Conservation (phyloP, 2,113 vertebrate genomes). For the Orthochromis malagaraziensis region DNA sequence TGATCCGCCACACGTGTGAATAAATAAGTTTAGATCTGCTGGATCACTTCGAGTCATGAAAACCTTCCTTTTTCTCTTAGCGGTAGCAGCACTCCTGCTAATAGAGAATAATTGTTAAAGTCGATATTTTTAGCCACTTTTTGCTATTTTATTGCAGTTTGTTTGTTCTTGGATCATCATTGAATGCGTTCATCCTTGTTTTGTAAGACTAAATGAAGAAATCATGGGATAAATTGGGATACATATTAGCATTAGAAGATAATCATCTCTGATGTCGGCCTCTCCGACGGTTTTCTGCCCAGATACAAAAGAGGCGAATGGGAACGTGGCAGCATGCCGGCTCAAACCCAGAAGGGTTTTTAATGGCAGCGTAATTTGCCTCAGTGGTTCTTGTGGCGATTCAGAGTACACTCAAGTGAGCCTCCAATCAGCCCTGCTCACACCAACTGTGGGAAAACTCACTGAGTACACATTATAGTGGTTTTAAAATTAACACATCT, state of each 20-base stretch:
- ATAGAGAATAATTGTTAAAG: not conserved
- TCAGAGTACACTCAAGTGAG: not conserved
- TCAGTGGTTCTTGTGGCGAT: not conserved
- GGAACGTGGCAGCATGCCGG: not conserved
- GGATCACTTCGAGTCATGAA: not conserved
- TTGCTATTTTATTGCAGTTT: not conserved
- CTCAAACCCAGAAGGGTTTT: not conserved
- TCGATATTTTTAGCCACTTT: not conserved
- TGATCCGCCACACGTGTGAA: not conserved
- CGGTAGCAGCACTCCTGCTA: not conserved
- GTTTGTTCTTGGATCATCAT: not conserved
- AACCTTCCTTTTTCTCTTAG: not conserved
- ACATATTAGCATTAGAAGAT: constrained; percentile 39
- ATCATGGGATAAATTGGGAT: constrained; percentile 13
- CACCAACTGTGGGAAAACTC: not conserved
- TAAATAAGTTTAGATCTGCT: not conserved
- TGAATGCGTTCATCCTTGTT: not conserved
- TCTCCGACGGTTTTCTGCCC: constrained; percentile 39
- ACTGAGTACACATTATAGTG: not conserved
- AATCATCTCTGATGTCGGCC: constrained; percentile 17
- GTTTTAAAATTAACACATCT: not conserved
- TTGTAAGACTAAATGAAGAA: constrained; percentile 23
- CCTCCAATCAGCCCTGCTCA: not conserved
- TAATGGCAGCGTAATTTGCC: not conserved
- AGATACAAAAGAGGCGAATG: constrained; percentile 26